Percentiles rank a stretch among this genome's conserved stretches.
phyloP scores from a whole-genome alignment of 2,888 invertebrate genomes.

The Flexamia atlantica region DNA sequence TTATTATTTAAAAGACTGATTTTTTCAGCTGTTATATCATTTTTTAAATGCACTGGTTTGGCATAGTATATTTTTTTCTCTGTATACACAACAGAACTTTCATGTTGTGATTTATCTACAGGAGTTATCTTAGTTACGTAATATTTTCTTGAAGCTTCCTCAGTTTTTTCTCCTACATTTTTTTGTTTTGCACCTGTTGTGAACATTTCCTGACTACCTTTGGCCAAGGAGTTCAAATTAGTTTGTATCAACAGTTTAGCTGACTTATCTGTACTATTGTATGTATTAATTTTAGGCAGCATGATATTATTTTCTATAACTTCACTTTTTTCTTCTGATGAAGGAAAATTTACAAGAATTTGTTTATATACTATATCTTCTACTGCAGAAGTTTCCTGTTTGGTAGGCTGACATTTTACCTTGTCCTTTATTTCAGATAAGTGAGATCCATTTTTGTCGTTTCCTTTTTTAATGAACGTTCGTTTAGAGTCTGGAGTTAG shows the following conservation, averaged over 20 bases:
- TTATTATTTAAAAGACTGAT: not conserved
- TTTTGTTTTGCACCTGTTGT: not conserved
- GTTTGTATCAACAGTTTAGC: no score
- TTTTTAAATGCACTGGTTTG: not conserved
- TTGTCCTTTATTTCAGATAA: conserved; percentile 3
- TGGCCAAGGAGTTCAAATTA: not conserved
- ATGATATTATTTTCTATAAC: not conserved
- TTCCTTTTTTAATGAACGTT: not conserved
- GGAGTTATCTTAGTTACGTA: conserved; percentile 44
- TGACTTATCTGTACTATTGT: not conserved
- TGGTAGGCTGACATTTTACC: not conserved
- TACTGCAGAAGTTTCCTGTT: not conserved
- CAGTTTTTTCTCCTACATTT: not conserved
- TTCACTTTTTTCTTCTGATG: not conserved
- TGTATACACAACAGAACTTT: not conserved
- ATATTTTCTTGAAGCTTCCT: not conserved
- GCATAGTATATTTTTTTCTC: conserved; percentile 13
- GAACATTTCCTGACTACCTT: not conserved
- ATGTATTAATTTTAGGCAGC: not conserved
- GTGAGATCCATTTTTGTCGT: not conserved
- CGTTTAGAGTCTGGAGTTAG: not conserved
- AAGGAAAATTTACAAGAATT: not conserved
- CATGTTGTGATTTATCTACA: not conserved
- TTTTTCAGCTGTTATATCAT: not conserved
- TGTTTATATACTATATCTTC: not conserved